phyloP scores from a whole-genome alignment of 2,797 vertebrate species.

The Heteromormyrus szaboi region DNA sequence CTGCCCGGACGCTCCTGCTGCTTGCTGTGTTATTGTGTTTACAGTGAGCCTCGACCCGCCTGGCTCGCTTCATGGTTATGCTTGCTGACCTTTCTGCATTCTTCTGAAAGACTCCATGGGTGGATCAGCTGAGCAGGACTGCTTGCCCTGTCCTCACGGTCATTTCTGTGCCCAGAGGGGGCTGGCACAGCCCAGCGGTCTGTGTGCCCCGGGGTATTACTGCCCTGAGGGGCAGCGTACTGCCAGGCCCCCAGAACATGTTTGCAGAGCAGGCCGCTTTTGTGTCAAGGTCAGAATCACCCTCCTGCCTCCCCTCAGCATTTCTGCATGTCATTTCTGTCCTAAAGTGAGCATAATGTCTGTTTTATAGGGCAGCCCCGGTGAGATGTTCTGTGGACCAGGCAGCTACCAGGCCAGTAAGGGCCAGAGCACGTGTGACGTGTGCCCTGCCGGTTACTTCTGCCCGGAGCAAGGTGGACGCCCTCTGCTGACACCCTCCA shows the following conservation, averaged over 20 bases:
- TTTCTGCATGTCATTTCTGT: background rate
- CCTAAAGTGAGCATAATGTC: background rate
- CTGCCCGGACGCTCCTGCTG: background rate
- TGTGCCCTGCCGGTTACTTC: constrained; percentile 57
- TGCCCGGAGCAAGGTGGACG: constrained; percentile 57
- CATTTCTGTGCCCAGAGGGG: constrained; percentile 68
- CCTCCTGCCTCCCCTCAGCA: background rate
- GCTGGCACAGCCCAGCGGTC: constrained; percentile 59
- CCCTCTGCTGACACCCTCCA: background rate
- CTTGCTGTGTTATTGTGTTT: background rate
- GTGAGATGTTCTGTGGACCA: constrained; percentile 55
- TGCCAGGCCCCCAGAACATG: constrained; percentile 48
- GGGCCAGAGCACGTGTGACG: constrained; percentile 64
- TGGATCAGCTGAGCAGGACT: constrained; percentile 59
- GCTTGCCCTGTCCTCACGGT: constrained; percentile 68
- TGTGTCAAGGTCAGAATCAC: constrained; percentile 55
- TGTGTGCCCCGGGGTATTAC: constrained; percentile 69
- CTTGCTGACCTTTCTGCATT: background rate
- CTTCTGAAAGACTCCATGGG: constrained; percentile 53
- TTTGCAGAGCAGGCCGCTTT: constrained; percentile 60
- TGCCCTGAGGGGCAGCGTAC: constrained; percentile 69
- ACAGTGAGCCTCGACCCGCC: background rate
- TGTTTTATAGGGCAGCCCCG: constrained; percentile 56
- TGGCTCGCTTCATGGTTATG: background rate
- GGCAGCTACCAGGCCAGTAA: constrained; percentile 67